phyloP scores from a whole-genome alignment of 1,140 invertebrate species.

The Papilio polytes region DNA sequence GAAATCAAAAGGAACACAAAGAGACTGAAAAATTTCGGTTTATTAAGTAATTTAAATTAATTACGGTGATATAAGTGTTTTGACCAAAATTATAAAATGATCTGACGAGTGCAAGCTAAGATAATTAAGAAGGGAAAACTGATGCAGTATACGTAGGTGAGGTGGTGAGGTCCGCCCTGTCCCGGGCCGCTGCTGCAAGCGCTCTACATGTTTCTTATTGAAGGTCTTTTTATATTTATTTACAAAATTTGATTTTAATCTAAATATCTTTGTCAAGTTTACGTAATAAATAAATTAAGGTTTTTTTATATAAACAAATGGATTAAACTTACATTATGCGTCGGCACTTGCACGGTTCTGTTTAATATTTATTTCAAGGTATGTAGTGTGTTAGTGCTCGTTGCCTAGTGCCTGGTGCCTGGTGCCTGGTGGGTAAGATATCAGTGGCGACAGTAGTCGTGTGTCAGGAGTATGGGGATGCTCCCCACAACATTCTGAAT shows the following conservation, averaged over 20 bases:
- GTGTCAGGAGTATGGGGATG: too few species aligned
- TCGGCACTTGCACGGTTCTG: too few species aligned
- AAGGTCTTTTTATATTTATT: not conserved
- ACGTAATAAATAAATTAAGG: not conserved
- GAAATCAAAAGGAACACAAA: not conserved
- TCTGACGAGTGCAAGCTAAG: constrained; percentile 4
- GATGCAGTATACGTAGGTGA: not conserved
- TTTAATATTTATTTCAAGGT: too few species aligned
- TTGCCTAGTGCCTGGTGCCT: too few species aligned
- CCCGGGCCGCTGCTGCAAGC: not conserved
- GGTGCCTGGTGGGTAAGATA: too few species aligned
- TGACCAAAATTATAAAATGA: constrained; percentile 42
- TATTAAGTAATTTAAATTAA: constrained; percentile 40
- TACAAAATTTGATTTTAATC: not conserved
- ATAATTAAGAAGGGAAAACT: not conserved
- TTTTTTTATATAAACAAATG: too few species aligned
- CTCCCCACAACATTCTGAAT: too few species aligned
- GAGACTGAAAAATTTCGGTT: constrained; percentile 30
- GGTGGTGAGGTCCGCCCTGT: not conserved
- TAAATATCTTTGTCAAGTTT: not conserved
- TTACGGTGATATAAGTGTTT: constrained; percentile 48
- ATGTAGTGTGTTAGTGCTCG: too few species aligned
- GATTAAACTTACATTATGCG: too few species aligned
- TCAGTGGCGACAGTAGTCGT: too few species aligned
- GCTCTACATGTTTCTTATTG: not conserved